Evolutionary conservation across 1,140 invertebrate species (phyloP).

Genomic region (Diorhabda sublineata): DNA sequence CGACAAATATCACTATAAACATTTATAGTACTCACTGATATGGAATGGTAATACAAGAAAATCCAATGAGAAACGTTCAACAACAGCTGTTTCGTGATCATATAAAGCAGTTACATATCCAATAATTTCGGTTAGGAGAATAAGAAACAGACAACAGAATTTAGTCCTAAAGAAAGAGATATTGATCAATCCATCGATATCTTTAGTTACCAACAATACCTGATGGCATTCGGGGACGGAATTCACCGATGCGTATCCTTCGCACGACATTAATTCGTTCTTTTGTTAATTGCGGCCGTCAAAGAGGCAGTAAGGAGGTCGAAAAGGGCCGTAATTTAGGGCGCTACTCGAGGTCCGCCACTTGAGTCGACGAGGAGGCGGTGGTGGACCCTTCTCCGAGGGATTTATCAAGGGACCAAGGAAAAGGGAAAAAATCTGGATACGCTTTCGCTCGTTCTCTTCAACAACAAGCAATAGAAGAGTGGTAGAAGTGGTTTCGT

Average conservation of each 20-base stretch:
- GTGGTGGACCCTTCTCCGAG: background rate
- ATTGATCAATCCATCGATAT: too few species aligned
- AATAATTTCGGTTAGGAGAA: too few species aligned
- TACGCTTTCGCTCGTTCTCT: background rate
- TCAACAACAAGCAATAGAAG: background rate
- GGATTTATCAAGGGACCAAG: background rate
- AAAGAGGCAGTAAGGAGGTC: background rate
- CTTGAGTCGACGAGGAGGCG: background rate
- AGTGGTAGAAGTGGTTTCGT: background rate
- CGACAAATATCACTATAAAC: too few species aligned
- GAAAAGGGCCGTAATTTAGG: conserved; percentile 1
- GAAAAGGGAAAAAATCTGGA: background rate
- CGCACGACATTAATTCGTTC: conserved; percentile 1
- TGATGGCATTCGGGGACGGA: background rate
- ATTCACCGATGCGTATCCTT: background rate
- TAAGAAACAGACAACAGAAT: too few species aligned
- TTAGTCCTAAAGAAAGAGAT: too few species aligned
- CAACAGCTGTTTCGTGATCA: too few species aligned
- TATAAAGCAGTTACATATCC: too few species aligned
- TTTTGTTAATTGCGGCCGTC: conserved; percentile 1
- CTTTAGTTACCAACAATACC: background rate
- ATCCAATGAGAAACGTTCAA: too few species aligned
- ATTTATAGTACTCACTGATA: too few species aligned
- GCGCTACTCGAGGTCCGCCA: background rate
- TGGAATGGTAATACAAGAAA: too few species aligned